Evolutionary conservation across 1,140 invertebrate genomes (phyloP), one percentile per base, ranked within the genome.

Genomic region (Euglossa dilemma): DNA sequence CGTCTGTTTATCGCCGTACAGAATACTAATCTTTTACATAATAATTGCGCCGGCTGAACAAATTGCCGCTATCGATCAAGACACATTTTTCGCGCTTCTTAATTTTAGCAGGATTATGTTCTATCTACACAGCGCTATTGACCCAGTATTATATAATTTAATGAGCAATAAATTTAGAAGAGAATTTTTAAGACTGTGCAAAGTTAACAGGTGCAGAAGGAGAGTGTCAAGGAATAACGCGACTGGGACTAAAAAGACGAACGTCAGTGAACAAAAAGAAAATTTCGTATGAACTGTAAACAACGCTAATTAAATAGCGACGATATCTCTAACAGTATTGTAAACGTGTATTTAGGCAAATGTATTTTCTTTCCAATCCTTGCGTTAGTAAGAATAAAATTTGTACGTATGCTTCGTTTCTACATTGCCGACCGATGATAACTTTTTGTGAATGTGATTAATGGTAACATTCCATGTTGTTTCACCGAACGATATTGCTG

Each of bases 81-180:
- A 98, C 85, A 95, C 95, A 16, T 98, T 97, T 93, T 97, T 97
- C 92, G 97, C 96, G 84, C 93, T 98, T 8, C 92, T 98, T 2
- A 98, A 97, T 90, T 97, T 98, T 90, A 97, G 96, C 78, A 95
- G 97, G 84, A 96, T 98, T n/a, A 97, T 98, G 96, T 93, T 97
- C 59, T 98, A 98, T 91, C 94, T 98, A 73, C 98, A 98, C 91
- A 98, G 97, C 1, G 97, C 97, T 12, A 94, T 98, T 61, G 98
- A 98, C 94, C 97, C 97, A 0, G 97, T 98, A 80, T 92, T 98
- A 3, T 98, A 98, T 90, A 97, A 97, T 92, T 93, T 97, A n/a
- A 97, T 97, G 96, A 97, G 97, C 43, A 97, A 96, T 23, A 98
- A 98, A 93, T 98, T 98, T 91, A 95, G 97, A 5, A 95, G 95